Evolutionary conservation across 2,113 vertebrate species (phyloP).

Genomic region (Craseonycteris thonglongyai): DNA sequence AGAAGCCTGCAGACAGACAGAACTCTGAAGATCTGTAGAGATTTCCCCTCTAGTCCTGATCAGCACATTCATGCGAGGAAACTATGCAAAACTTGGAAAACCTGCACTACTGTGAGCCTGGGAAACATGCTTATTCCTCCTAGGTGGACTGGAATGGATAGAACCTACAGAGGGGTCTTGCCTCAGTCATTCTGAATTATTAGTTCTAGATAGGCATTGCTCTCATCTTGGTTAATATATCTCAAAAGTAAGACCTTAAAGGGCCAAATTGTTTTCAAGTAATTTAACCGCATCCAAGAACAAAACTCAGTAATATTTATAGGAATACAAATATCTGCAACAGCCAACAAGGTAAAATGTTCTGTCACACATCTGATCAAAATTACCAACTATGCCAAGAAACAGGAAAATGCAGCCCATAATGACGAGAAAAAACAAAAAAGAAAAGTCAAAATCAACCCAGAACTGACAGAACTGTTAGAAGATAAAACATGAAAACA

Average conservation of each 20-base stretch:
- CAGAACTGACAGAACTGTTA: background rate
- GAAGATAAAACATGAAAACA: background rate
- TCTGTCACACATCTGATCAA: background rate
- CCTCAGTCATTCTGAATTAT: background rate
- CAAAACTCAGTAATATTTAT: background rate
- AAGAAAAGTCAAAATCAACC: background rate
- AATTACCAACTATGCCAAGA: background rate
- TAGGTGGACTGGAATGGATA: background rate
- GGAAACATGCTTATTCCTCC: background rate
- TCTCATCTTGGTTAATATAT: background rate
- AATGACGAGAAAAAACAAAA: background rate
- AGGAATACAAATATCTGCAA: background rate
- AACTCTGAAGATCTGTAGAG: background rate
- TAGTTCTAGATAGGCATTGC: background rate
- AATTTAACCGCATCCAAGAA: background rate
- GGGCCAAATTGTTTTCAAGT: background rate
- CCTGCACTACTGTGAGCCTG: rapidly evolving
- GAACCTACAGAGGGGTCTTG: background rate
- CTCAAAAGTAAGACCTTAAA: background rate
- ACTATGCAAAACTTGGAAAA: background rate
- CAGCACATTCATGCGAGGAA: background rate
- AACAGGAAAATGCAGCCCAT: background rate
- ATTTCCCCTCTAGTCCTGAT: background rate
- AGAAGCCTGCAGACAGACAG: background rate
- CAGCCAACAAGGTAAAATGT: background rate